phyloP scores from a whole-genome alignment of 1,140 invertebrate species.

The Campoletis sonorensis region DNA sequence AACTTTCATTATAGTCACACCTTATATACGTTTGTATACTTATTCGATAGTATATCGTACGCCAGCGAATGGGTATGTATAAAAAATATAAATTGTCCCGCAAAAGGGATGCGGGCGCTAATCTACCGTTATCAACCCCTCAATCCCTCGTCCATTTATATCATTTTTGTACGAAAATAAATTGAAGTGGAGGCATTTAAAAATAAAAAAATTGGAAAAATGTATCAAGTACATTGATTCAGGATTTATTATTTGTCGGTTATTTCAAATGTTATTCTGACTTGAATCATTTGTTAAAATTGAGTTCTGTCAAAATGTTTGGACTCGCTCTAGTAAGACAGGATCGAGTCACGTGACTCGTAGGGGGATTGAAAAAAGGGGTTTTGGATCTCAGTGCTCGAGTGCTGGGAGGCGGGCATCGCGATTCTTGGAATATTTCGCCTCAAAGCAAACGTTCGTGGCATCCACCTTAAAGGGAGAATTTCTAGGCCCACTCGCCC shows the following conservation, averaged over 20 bases:
- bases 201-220: neutral
- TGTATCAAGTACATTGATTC: no score
- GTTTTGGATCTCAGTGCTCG: neutral
- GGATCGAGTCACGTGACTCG: neutral
- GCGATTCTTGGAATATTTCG: conserved; percentile 72
- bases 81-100: conserved; percentile 10
- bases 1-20: no score
- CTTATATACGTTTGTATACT: no score
- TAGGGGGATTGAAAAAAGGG: conserved; percentile 12
- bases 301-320: neutral
- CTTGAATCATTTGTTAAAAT: neutral
- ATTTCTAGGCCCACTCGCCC: conserved; percentile 67
- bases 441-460: conserved; percentile 73
- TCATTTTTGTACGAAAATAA: neutral
- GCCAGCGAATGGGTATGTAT: neutral
- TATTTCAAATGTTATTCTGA: neutral
- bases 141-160: neutral
- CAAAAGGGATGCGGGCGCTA: conserved; percentile 44
- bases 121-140: conserved; percentile 23
- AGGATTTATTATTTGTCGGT: neutral
- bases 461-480: conserved; percentile 68
- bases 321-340: neutral
- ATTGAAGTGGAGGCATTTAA: neutral
- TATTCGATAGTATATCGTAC: no score
- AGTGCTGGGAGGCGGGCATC: conserved; percentile 54